phyloP scores from a whole-genome alignment of 2,113 vertebrate species.

The Kryptolebias marmoratus region DNA sequence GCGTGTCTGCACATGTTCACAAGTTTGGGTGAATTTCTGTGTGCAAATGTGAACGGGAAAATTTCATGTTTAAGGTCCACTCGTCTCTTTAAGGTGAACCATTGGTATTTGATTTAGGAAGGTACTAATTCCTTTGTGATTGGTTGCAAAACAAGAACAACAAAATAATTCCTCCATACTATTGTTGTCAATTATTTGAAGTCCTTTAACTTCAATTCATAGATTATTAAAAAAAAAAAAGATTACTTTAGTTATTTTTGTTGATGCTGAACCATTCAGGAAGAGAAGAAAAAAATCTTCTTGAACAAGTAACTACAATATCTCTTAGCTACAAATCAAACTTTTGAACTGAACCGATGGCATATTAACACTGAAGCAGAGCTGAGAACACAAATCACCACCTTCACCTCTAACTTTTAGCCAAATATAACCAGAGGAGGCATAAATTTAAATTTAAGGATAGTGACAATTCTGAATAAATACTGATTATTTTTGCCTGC shows the following conservation, averaged over 20 bases:
- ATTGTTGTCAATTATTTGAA: constrained; percentile 60
- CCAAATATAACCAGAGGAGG: neutral
- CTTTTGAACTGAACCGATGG: no score
- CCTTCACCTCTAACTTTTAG: neutral
- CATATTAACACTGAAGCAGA: no score
- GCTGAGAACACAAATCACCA: no score
- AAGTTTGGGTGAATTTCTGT: constrained; percentile 31
- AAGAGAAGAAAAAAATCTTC: no score
- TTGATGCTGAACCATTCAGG: no score
- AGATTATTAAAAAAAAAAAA: no score
- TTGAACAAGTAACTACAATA: no score
- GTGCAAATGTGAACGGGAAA: constrained; percentile 25
- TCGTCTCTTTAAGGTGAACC: constrained; percentile 59
- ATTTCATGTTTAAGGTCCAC: constrained; percentile 51
- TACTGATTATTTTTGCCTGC: neutral
- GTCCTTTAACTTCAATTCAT: constrained; percentile 39
- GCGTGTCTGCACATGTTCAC: constrained; percentile 28
- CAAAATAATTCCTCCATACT: neutral
- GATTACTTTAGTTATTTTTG: no score
- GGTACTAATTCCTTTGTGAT: constrained; percentile 56
- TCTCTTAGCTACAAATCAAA: no score
- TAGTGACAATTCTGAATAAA: no score
- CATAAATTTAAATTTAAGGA: no score
- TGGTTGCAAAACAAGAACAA: constrained; percentile 47
- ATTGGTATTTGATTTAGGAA: constrained; percentile 55